Conservation (phyloP, 2,888 invertebrate genomes). For the Drosophila conformis region DNA sequence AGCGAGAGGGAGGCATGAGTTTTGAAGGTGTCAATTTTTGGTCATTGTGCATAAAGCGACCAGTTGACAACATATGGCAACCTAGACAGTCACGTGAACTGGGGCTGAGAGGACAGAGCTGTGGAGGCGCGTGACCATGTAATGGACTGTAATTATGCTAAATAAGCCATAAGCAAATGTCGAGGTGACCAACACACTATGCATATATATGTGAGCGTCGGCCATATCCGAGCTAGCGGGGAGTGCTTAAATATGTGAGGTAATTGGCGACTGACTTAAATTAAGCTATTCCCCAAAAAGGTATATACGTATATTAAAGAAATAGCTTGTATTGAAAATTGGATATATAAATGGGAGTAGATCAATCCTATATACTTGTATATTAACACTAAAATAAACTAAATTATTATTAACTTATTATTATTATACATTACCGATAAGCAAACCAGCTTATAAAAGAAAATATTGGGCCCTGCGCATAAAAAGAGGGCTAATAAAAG, state of each 20-base stretch:
- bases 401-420: too few relatives aligned
- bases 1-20: not conserved
- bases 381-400: too few relatives aligned
- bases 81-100: slow-evolving; percentile 23
- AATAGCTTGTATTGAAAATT: not conserved
- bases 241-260: not conserved
- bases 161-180: slow-evolving; percentile 72
- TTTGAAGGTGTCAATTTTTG: slow-evolving; percentile 1
- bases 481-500: too few relatives aligned
- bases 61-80: slow-evolving; percentile 76
- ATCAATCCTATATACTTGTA: not conserved
- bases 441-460: too few relatives aligned
- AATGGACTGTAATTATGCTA: slow-evolving; percentile 78
- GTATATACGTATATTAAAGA: too few relatives aligned
- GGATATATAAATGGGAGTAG: not conserved
- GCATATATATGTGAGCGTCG: not conserved
- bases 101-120: not conserved
- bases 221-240: not conserved
- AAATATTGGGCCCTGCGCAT: too few relatives aligned
- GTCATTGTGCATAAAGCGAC: slow-evolving; percentile 47
- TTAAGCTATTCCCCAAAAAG: not conserved
- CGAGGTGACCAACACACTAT: slow-evolving; percentile 48
- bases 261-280: not conserved
- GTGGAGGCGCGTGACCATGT: slow-evolving; percentile 67
- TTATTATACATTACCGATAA: too few relatives aligned